phyloP scores from a whole-genome alignment of 2,797 vertebrate genomes.

The Coregonus ussuriensis region DNA sequence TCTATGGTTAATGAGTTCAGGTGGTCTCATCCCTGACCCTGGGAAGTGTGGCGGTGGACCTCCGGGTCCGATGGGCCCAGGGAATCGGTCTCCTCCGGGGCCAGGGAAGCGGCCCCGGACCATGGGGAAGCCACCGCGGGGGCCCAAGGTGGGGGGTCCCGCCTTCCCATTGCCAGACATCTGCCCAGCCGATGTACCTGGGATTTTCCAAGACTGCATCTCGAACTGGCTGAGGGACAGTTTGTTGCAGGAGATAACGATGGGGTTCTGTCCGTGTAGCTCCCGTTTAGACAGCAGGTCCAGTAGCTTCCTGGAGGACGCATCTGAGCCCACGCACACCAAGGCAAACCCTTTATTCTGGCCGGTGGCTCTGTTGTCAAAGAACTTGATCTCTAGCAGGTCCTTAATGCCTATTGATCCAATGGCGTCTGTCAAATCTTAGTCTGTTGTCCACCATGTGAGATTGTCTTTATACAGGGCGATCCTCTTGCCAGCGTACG shows the following conservation, averaged over 20 bases:
- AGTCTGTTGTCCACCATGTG: constrained; percentile 99
- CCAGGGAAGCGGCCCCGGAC: constrained; percentile 91
- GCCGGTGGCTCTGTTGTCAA: constrained; percentile 98
- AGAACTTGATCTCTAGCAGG: constrained; percentile 98
- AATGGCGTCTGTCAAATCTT: constrained; percentile 96
- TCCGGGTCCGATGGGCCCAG: constrained; percentile 91
- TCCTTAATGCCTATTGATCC: constrained; percentile 94
- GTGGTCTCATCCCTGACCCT: constrained; percentile 70
- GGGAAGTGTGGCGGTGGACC: constrained; percentile 95
- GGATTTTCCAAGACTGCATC: constrained; percentile 97
- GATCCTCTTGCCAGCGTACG: constrained; percentile 95
- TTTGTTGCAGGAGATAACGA: constrained; percentile 97
- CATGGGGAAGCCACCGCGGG: constrained; percentile 88
- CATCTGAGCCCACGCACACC: constrained; percentile 95
- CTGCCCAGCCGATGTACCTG: constrained; percentile 94
- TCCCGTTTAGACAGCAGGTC: constrained; percentile 93
- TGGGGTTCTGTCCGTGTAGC: constrained; percentile 96
- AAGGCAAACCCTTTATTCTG: constrained; percentile 98
- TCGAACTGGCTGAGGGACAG: constrained; percentile 99
- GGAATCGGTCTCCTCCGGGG: constrained; percentile 93
- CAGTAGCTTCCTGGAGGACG: constrained; percentile 95
- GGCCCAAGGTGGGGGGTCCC: constrained; percentile 90
- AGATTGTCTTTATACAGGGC: constrained; percentile 97
- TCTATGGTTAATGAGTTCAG: constrained; percentile 68
- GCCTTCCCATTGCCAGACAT: constrained; percentile 99